Conservation (phyloP, 2,888 invertebrate genomes). For the Lycocerus yunnanus region DNA sequence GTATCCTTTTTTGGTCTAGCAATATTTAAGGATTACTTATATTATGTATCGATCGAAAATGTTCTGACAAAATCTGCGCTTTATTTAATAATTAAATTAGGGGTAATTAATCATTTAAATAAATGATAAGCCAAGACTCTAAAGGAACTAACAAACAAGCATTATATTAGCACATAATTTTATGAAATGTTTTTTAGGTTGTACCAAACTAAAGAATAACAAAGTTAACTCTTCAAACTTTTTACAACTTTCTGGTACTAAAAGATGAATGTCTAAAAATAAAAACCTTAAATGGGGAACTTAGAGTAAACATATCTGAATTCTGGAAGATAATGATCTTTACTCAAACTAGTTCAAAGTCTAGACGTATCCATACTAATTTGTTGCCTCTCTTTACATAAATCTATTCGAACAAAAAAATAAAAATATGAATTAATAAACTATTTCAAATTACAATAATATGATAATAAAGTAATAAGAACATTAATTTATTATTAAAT, state of each 20-base stretch:
- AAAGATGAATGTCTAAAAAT: not conserved
- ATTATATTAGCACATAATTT: not conserved
- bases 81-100: not conserved
- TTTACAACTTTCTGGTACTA: not conserved
- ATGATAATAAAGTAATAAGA: not conserved
- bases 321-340: not conserved
- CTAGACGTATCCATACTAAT: not conserved
- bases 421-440: no score
- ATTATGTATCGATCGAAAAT: not conserved
- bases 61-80: not conserved
- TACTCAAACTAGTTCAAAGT: not conserved
- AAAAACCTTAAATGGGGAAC: not conserved
- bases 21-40: no score
- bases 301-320: not conserved
- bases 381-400: not conserved
- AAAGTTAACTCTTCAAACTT: not conserved
- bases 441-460: not conserved
- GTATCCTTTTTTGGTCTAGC: not conserved
- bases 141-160: not conserved
- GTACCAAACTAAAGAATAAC: not conserved
- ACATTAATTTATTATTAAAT: not conserved
- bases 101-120: not conserved
- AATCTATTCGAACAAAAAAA: not conserved
- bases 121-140: not conserved
- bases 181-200: not conserved